Evolutionary conservation across 2,888 invertebrate species (phyloP).

Genomic region (Brenthis daphne): DNA sequence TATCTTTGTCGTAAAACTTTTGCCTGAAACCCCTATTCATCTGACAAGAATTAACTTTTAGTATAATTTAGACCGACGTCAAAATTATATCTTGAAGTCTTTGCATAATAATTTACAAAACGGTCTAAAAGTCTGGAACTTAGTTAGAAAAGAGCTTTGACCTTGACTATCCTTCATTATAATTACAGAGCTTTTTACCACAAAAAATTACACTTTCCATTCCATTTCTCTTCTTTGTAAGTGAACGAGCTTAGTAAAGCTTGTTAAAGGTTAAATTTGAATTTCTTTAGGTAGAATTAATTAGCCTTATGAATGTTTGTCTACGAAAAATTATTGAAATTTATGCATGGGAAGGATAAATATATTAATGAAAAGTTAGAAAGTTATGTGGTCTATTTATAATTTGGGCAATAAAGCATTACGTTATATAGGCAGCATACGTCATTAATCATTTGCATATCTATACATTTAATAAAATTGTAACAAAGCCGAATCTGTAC

Average conservation of each 20-base stretch:
- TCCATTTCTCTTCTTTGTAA: conserved; percentile 24
- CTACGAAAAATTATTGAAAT: background rate
- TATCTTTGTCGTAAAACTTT: background rate
- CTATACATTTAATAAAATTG: too few species aligned
- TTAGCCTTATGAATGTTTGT: background rate
- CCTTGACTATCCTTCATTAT: conserved; percentile 3
- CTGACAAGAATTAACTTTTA: background rate
- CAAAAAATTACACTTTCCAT: conserved; percentile 13
- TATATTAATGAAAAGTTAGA: too few species aligned
- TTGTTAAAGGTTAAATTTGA: conserved; percentile 9
- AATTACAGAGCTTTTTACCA: conserved; percentile 21
- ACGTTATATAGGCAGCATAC: too few species aligned
- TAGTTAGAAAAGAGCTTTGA: conserved; percentile 21
- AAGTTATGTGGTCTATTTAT: too few species aligned
- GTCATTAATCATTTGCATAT: too few species aligned
- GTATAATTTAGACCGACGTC: background rate
- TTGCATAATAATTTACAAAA: background rate
- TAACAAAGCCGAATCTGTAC: too few species aligned
- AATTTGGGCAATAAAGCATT: too few species aligned
- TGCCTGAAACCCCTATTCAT: background rate
- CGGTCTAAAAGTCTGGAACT: conserved; percentile 21
- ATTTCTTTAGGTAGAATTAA: background rate
- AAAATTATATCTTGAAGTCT: background rate
- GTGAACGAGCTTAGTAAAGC: background rate
- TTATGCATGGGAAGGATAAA: too few species aligned